Conservation (phyloP, 1,140 invertebrate genomes). For the Proales similis region DNA sequence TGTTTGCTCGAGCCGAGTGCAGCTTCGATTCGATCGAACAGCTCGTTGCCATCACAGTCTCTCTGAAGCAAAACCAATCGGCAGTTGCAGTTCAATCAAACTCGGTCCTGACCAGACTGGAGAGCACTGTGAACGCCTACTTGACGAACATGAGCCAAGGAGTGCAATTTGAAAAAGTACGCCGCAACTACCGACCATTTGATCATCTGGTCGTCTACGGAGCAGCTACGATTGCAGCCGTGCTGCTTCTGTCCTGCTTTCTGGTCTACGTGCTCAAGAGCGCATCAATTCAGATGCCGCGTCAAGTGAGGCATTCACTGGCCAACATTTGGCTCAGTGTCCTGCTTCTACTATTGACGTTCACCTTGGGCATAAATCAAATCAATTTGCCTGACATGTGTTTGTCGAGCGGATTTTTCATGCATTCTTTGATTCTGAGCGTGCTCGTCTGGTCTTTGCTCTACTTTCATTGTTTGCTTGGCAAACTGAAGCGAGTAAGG, state of each 20-base stretch:
- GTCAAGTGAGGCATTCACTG: conserved; percentile 10
- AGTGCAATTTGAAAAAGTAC: background rate
- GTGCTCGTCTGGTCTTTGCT: conserved; percentile 22
- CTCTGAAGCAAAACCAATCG: no score
- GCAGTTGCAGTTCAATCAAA: no score
- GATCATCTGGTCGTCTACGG: conserved; percentile 8
- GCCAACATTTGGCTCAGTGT: conserved; percentile 21
- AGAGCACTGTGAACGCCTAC: background rate
- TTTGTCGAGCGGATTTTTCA: background rate
- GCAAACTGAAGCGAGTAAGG: background rate
- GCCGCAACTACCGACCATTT: conserved; percentile 10
- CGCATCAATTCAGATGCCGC: conserved; percentile 6
- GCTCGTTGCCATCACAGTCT: no score
- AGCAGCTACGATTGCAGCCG: background rate
- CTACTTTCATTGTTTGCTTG: conserved; percentile 26
- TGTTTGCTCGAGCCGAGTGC: no score
- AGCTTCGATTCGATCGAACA: no score
- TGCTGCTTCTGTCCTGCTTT: background rate
- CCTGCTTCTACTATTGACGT: conserved; percentile 8
- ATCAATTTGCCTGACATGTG: conserved; percentile 26
- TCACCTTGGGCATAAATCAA: conserved; percentile 13
- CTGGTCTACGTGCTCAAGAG: background rate
- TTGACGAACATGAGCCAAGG: background rate
- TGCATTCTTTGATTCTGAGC: conserved; percentile 7
- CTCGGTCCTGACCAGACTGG: no score